Evolutionary conservation across 2,888 invertebrate species (phyloP).

Genomic region (Danaus chrysippus): DNA sequence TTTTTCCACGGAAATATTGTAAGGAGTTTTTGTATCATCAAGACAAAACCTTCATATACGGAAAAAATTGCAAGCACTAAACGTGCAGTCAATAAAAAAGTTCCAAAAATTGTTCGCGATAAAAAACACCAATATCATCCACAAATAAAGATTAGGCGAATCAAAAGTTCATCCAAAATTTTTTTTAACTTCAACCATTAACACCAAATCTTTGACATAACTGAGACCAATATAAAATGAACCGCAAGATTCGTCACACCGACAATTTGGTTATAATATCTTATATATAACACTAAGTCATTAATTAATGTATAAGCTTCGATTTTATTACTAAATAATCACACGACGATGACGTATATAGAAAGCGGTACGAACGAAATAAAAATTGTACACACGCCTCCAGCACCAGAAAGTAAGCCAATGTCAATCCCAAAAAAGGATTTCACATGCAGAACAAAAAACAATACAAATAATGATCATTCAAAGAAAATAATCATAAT

Average conservation of each 20-base stretch:
- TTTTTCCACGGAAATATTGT: not conserved
- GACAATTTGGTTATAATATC: conserved; percentile 67
- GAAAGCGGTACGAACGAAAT: conserved; percentile 50
- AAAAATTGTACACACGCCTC: conserved; percentile 19
- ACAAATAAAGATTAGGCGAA: conserved; percentile 25
- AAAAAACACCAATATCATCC: too few relatives aligned
- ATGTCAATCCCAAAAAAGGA: conserved; percentile 14
- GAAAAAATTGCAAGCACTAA: not conserved
- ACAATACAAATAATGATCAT: too few relatives aligned
- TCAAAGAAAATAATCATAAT: too few relatives aligned
- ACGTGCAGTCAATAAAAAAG: too few relatives aligned
- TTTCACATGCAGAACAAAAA: not conserved
- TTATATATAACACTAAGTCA: conserved; percentile 67
- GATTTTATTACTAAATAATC: conserved; percentile 6
- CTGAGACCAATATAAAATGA: conserved; percentile 69
- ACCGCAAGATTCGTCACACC: conserved; percentile 40
- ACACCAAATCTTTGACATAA: conserved; percentile 68
- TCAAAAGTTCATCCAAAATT: conserved; percentile 35
- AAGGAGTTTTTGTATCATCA: not conserved
- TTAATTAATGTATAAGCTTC: conserved; percentile 11
- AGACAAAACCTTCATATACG: not conserved
- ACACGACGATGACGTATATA: conserved; percentile 22
- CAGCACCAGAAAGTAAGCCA: conserved; percentile 22
- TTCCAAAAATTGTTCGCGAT: too few relatives aligned
- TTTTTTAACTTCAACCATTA: conserved; percentile 33